Conservation (phyloP, 2,113 vertebrate genomes). For the Sturnira hondurensis region DNA sequence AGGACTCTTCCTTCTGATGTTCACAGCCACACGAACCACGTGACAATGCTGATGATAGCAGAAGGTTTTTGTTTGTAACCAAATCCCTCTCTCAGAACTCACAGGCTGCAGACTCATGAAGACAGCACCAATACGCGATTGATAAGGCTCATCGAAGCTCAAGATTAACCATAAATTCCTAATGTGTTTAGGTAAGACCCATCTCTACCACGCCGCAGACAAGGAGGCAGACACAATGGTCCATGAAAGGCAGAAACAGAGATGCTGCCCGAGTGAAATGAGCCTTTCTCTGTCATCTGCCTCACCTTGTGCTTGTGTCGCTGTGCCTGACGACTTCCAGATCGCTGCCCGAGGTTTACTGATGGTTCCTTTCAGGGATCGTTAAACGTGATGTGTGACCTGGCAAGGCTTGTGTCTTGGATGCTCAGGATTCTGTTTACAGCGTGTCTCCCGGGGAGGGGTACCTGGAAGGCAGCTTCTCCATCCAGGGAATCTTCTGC, state of each 20-base stretch:
- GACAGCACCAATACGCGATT: neutral
- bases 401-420: neutral
- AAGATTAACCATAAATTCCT: slow-evolving; percentile 44
- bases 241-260: neutral
- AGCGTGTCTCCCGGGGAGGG: neutral
- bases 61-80: neutral
- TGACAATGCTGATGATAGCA: neutral
- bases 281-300: slow-evolving; percentile 62
- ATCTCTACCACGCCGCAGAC: slow-evolving; percentile 35
- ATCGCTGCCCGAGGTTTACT: slow-evolving; percentile 44
- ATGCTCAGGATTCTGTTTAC: neutral
- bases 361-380: slow-evolving; percentile 60
- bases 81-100: neutral
- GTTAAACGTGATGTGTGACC: slow-evolving; percentile 72
- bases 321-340: slow-evolving; percentile 15
- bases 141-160: neutral
- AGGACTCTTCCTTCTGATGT: neutral
- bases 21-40: neutral
- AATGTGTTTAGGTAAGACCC: neutral
- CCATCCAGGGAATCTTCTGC: neutral
- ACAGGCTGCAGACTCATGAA: neutral
- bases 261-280: slow-evolving; percentile 58
- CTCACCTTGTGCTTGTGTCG: neutral
- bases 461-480: neutral
- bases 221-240: slow-evolving; percentile 25